These are phyloP conservation scores for Albula goreensis DNA, from an alignment of 2,113 vertebrate genomes.

Conservation along the genomic window DNA sequence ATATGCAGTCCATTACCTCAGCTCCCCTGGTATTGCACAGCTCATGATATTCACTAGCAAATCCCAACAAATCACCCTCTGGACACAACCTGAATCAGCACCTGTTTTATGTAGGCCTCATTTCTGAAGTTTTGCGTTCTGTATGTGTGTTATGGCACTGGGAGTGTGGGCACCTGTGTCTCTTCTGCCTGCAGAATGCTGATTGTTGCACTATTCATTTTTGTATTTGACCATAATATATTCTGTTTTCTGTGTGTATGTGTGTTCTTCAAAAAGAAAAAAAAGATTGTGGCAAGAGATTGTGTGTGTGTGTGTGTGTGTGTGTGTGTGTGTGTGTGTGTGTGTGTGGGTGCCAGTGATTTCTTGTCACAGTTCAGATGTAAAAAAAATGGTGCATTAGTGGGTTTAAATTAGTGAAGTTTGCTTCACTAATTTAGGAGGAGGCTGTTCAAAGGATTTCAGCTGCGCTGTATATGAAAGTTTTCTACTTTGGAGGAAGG, in stretches of 20 bases:
- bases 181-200: not conserved
- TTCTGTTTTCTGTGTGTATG: too few species aligned
- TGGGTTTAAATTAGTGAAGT: not conserved
- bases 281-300: too few species aligned
- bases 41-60: slow-evolving; percentile 65
- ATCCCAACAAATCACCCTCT: slow-evolving; percentile 56
- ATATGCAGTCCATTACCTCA: slow-evolving; percentile 1
- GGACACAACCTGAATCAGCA: slow-evolving; percentile 59
- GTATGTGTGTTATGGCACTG: not conserved
- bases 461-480: not conserved
- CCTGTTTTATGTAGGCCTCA: slow-evolving; percentile 52
- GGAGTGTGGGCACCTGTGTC: not conserved
- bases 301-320: not conserved
- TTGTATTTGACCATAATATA: not conserved
- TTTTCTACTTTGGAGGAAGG: not conserved
- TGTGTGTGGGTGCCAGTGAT: not conserved
- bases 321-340: not conserved
- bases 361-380: not conserved
- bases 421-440: not conserved
- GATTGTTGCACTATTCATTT: not conserved
- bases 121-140: slow-evolving; percentile 35
- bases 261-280: not conserved
- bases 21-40: slow-evolving; percentile 46
- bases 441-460: not conserved
- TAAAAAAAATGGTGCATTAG: not conserved